Conservation (phyloP, 1,140 invertebrate species). For the Drosophila kikkawai region DNA sequence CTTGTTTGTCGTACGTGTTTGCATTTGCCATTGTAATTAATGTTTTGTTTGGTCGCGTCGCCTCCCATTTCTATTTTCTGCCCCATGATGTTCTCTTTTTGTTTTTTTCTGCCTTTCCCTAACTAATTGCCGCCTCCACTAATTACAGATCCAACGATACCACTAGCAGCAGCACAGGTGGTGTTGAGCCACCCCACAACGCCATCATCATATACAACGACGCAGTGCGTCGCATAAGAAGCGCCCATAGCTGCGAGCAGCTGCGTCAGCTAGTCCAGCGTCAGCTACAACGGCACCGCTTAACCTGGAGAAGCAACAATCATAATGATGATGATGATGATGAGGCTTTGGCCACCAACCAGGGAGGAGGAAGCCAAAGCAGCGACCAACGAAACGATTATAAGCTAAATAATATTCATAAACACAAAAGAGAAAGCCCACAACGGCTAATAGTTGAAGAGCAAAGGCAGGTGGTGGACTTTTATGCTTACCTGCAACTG, state of each 20-base stretch:
- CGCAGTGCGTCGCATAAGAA: slow-evolving; percentile 66
- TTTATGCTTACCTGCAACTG: slow-evolving; percentile 69
- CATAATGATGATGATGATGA: slow-evolving; percentile 13
- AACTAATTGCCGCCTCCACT: slow-evolving; percentile 45
- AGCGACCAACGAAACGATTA: slow-evolving; percentile 35
- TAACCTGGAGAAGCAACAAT: slow-evolving; percentile 7
- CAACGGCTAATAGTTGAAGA: slow-evolving; percentile 17
- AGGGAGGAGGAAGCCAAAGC: slow-evolving; percentile 32
- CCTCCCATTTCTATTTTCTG: slow-evolving; percentile 37
- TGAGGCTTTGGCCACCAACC: slow-evolving; percentile 11
- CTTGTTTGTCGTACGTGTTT: slow-evolving; percentile 45
- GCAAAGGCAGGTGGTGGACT: slow-evolving; percentile 38
- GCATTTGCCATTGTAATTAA: slow-evolving; percentile 70
- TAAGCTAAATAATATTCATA: slow-evolving; percentile 78
- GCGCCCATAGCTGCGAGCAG: slow-evolving; percentile 60
- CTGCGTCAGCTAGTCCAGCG: slow-evolving; percentile 66
- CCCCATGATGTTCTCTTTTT: not conserved
- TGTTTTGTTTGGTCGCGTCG: slow-evolving; percentile 54
- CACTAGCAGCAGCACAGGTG: too few relatives aligned
- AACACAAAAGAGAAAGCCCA: slow-evolving; percentile 52
- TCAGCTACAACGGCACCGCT: slow-evolving; percentile 37
- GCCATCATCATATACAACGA: slow-evolving; percentile 71
- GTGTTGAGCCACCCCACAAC: slow-evolving; percentile 23
- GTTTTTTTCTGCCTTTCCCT: not conserved
- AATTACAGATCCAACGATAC: slow-evolving; percentile 80